phyloP scores from a whole-genome alignment of 1,140 invertebrate species.

The Colletes gigas region DNA sequence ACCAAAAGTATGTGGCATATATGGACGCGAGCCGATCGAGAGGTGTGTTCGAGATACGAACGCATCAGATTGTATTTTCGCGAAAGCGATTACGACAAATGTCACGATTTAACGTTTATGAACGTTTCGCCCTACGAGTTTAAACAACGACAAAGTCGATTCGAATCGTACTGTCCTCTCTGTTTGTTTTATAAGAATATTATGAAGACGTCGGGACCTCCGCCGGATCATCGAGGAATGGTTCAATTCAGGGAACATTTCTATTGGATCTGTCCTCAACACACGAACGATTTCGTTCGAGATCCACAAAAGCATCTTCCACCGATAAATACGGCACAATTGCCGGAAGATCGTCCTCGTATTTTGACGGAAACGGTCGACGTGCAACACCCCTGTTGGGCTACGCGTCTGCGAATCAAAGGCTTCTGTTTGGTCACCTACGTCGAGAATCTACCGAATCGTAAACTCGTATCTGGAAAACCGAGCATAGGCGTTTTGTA shows the following conservation, averaged over 20 bases:
- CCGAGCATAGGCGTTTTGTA: slow-evolving; percentile 76
- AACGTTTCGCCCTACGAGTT: slow-evolving; percentile 81
- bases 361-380: slow-evolving; percentile 73
- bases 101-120: slow-evolving; percentile 74
- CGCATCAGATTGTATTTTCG: slow-evolving; percentile 58
- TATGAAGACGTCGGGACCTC: slow-evolving; percentile 74
- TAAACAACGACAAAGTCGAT: slow-evolving; percentile 77
- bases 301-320: slow-evolving; percentile 75
- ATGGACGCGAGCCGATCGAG: slow-evolving; percentile 73
- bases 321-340: slow-evolving; percentile 61
- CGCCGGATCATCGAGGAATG: slow-evolving; percentile 80
- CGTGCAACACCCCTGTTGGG: slow-evolving; percentile 57
- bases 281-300: slow-evolving; percentile 77
- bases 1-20: slow-evolving; percentile 80
- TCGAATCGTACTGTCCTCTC: slow-evolving; percentile 81
- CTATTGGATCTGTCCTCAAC: slow-evolving; percentile 83
- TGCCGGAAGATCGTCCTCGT: slow-evolving; percentile 81
- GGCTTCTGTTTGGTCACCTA: slow-evolving; percentile 84
- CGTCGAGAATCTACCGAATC: slow-evolving; percentile 78
- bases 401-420: slow-evolving; percentile 75
- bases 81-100: slow-evolving; percentile 68
- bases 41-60: slow-evolving; percentile 62
- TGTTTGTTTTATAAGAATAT: slow-evolving; percentile 78
- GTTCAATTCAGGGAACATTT: slow-evolving; percentile 80
- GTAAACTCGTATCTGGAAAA: slow-evolving; percentile 77